Evolutionary conservation across 2,113 vertebrate genomes (phyloP).

Genomic region (Chamaea fasciata): DNA sequence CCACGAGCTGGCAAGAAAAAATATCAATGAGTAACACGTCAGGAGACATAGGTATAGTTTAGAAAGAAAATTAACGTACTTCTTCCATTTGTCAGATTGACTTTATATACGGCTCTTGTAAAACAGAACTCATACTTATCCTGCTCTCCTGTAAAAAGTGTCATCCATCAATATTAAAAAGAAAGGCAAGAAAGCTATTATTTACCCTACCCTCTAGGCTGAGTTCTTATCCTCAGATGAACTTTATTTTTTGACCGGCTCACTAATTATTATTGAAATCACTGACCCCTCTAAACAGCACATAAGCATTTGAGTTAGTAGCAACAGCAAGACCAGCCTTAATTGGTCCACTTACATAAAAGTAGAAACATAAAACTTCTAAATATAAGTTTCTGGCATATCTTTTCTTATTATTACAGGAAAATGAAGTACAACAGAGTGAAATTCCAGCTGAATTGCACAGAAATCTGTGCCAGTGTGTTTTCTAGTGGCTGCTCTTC

Average conservation of each 20-base stretch:
- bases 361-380: slow-evolving; percentile 59
- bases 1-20: background rate
- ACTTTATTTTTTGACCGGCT: slow-evolving; percentile 72
- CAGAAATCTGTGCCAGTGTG: slow-evolving; percentile 26
- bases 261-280: slow-evolving; percentile 71
- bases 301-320: slow-evolving; percentile 56
- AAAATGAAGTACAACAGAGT: slow-evolving; percentile 56
- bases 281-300: slow-evolving; percentile 43
- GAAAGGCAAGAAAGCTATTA: background rate
- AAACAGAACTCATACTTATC: background rate
- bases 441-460: slow-evolving; percentile 45
- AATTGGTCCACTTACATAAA: slow-evolving; percentile 72
- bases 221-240: slow-evolving; percentile 71
- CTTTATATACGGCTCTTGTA: background rate
- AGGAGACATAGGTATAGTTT: slow-evolving; percentile 14
- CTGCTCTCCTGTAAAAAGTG: background rate
- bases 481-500: slow-evolving; percentile 56
- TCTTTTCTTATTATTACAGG: slow-evolving; percentile 45
- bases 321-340: slow-evolving; percentile 60
- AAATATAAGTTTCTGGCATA: slow-evolving; percentile 59
- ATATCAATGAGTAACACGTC: slow-evolving; percentile 20
- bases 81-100: background rate
- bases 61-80: slow-evolving; percentile 33
- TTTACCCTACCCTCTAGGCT: background rate
- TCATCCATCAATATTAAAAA: background rate